These are phyloP conservation scores for Heliornis fulica DNA, from an alignment of 2,113 vertebrate species.

Conservation along the genomic window DNA sequence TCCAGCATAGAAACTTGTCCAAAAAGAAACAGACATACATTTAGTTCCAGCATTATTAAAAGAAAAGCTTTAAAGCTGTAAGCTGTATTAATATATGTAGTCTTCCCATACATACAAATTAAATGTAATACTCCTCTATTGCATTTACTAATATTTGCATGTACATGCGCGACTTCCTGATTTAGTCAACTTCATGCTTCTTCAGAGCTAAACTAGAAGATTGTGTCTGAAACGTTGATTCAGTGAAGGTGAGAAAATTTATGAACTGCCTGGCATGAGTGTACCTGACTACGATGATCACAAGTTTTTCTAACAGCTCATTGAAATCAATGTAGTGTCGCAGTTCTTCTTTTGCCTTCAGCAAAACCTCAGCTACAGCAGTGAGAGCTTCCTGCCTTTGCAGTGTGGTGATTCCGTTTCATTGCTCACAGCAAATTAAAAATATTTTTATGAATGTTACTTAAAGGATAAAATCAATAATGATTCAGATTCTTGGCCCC, in stretches of 20 bases:
- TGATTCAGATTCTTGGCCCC: background rate
- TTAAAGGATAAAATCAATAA: slow-evolving; percentile 51
- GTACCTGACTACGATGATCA: background rate
- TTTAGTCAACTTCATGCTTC: background rate
- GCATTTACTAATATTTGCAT: background rate
- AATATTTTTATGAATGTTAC: slow-evolving; percentile 12
- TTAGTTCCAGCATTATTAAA: background rate
- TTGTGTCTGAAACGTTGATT: background rate
- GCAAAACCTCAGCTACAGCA: background rate
- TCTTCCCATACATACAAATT: background rate
- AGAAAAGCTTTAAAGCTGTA: background rate
- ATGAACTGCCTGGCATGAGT: background rate
- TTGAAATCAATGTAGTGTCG: background rate
- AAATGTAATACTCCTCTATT: background rate
- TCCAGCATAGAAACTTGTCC: background rate
- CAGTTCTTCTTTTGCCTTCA: background rate
- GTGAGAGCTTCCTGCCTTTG: background rate
- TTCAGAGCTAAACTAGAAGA: background rate
- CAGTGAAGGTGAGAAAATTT: background rate
- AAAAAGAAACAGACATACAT: background rate
- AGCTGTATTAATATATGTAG: background rate
- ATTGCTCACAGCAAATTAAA: slow-evolving; percentile 25
- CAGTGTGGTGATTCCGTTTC: background rate
- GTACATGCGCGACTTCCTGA: background rate
- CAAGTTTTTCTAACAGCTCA: background rate